These are phyloP conservation scores for Periphyllus acericola DNA, from an alignment of 2,888 invertebrate species.

Conservation along the genomic window DNA sequence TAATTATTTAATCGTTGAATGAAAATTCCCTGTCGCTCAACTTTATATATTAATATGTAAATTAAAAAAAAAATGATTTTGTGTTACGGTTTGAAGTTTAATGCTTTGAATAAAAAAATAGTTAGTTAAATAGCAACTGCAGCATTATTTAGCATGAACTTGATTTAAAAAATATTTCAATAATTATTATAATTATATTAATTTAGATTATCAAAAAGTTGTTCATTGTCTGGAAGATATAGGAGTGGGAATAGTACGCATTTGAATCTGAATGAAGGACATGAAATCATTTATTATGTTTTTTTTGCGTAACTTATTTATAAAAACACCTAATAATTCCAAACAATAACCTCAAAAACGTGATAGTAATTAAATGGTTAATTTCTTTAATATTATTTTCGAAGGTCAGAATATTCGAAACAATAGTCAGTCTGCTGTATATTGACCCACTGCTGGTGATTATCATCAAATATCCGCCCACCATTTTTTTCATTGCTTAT, in stretches of 20 bases:
- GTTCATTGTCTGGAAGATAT: slow-evolving; percentile 28
- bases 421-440: slow-evolving; percentile 45
- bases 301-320: slow-evolving; percentile 47
- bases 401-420: slow-evolving; percentile 43
- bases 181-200: neutral
- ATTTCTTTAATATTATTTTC: slow-evolving; percentile 24
- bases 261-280: slow-evolving; percentile 47
- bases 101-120: too few relatives aligned
- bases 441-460: slow-evolving; percentile 56
- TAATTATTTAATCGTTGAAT: too few relatives aligned
- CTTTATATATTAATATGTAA: too few relatives aligned
- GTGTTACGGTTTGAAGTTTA: too few relatives aligned
- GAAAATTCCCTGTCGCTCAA: too few relatives aligned
- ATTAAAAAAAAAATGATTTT: too few relatives aligned
- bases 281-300: slow-evolving; percentile 30
- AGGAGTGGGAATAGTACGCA: neutral
- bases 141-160: neutral
- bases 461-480: slow-evolving; percentile 54
- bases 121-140: too few relatives aligned
- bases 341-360: slow-evolving; percentile 58
- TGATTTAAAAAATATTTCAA: neutral
- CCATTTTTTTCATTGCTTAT: slow-evolving; percentile 23
- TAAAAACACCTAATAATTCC: slow-evolving; percentile 36
- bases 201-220: neutral
- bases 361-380: slow-evolving; percentile 52